These are phyloP conservation scores for Polylopha cassiicola DNA, from an alignment of 2,888 invertebrate genomes.

Conservation along the genomic window DNA sequence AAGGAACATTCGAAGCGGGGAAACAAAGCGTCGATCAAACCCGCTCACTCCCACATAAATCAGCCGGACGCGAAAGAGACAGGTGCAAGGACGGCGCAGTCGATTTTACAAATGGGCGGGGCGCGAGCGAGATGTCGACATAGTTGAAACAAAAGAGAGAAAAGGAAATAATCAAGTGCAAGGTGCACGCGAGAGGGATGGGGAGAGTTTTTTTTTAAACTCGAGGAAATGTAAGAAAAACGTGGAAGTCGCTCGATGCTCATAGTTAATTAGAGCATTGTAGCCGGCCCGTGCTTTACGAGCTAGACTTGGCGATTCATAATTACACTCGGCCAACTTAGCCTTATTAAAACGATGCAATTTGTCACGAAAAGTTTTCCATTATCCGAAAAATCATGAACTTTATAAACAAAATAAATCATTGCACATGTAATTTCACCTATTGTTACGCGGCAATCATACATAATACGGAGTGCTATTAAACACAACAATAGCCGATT, in stretches of 20 bases:
- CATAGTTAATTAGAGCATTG: slow-evolving; percentile 36
- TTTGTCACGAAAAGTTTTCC: slow-evolving; percentile 18
- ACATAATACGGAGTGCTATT: slow-evolving; percentile 18
- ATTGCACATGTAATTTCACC: too few relatives aligned
- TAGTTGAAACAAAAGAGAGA: slow-evolving; percentile 70
- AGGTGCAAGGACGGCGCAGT: slow-evolving; percentile 70
- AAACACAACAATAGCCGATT: slow-evolving; percentile 22
- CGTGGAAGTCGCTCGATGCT: slow-evolving; percentile 38
- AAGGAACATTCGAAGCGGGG: slow-evolving; percentile 60
- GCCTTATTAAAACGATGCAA: slow-evolving; percentile 18
- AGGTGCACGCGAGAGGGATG: slow-evolving; percentile 60
- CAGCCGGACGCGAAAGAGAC: slow-evolving; percentile 72
- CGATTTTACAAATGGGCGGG: slow-evolving; percentile 77
- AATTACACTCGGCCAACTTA: slow-evolving; percentile 15
- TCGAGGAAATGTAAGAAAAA: slow-evolving; percentile 69
- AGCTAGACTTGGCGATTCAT: slow-evolving; percentile 18
- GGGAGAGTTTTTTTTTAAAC: slow-evolving; percentile 48
- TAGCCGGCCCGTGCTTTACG: slow-evolving; percentile 20
- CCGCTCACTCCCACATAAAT: slow-evolving; percentile 76
- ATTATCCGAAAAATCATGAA: slow-evolving; percentile 16
- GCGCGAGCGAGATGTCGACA: slow-evolving; percentile 69
- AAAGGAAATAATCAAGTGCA: slow-evolving; percentile 71
- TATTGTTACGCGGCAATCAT: too few relatives aligned
- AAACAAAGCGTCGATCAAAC: slow-evolving; percentile 75
- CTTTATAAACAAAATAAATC: slow-evolving; percentile 18